Evolutionary conservation across 35 echinoderm and acorn worm genomes (phyloP).

Genomic region (Eucidaris tribuloides): DNA sequence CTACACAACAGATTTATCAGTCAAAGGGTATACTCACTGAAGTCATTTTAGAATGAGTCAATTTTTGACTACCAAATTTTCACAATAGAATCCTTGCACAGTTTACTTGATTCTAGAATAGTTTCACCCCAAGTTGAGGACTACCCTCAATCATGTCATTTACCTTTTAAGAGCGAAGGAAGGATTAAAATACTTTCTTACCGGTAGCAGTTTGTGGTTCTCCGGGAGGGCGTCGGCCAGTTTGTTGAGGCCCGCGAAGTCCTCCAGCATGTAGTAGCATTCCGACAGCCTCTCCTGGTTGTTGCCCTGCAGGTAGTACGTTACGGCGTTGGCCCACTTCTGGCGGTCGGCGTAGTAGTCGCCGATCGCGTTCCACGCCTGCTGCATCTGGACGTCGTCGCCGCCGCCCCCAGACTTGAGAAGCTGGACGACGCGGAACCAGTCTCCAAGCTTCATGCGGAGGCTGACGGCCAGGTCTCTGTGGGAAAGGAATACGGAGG

Average conservation of each 20-base stretch:
- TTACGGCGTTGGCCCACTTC: slow-evolving; percentile 96
- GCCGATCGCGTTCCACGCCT: slow-evolving; percentile 98
- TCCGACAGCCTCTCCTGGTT: slow-evolving; percentile 95
- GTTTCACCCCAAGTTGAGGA: too few species aligned
- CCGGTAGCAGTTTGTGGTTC: slow-evolving; percentile 91
- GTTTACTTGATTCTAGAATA: too few species aligned
- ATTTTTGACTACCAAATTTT: too few species aligned
- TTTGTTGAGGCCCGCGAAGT: slow-evolving; percentile 89
- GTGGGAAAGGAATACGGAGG: too few species aligned
- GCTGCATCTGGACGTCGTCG: slow-evolving; percentile 82
- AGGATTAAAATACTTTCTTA: too few species aligned
- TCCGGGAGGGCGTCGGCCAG: slow-evolving; percentile 87
- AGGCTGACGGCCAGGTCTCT: slow-evolving; percentile 96
- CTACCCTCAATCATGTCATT: too few species aligned
- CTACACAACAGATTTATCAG: too few species aligned
- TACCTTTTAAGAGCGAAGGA: too few species aligned
- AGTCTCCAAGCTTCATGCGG: slow-evolving; percentile 92
- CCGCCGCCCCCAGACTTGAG: slow-evolving; percentile 87
- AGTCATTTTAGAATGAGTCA: too few species aligned
- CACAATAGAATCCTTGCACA: too few species aligned
- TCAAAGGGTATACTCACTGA: too few species aligned
- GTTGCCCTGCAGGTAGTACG: slow-evolving; percentile 88
- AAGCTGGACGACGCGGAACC: slow-evolving; percentile 98
- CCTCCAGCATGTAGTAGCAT: slow-evolving; percentile 98
- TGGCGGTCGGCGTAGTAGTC: slow-evolving; percentile 98